phyloP scores from a whole-genome alignment of 2,113 vertebrate genomes.

The Erythrocebus patas region DNA sequence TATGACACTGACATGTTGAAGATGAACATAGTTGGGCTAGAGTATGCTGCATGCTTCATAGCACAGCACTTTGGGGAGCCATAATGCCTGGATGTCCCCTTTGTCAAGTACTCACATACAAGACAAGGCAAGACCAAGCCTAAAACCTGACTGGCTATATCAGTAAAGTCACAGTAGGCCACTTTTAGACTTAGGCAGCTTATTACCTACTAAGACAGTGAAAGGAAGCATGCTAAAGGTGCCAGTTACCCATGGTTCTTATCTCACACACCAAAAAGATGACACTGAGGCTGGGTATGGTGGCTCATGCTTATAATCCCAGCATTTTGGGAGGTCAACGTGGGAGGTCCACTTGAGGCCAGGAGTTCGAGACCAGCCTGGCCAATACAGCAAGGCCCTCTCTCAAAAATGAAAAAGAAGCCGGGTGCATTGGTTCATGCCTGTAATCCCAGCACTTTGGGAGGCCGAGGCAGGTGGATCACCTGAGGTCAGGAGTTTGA shows the following conservation, averaged over 20 bases:
- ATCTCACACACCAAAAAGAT: not conserved
- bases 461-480: accelerated
- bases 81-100: not conserved
- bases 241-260: too few relatives aligned
- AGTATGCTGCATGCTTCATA: not conserved
- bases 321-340: too few relatives aligned
- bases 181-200: not conserved
- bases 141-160: not conserved
- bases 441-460: too few relatives aligned
- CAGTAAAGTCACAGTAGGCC: not conserved
- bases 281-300: not conserved
- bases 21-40: too few relatives aligned
- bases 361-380: too few relatives aligned
- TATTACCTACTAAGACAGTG: not conserved
- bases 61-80: too few relatives aligned
- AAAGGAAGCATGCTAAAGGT: not conserved
- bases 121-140: not conserved
- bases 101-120: not conserved
- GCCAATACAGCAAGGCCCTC: too few relatives aligned
- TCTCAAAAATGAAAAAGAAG: too few relatives aligned
- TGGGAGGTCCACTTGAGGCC: too few relatives aligned
- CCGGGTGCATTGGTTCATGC: too few relatives aligned
- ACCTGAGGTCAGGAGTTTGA: too few relatives aligned
- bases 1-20: not conserved
- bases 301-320: too few relatives aligned